Base-by-base conservation (phyloP, 1,140 invertebrate genomes). In the Tribolium castaneum region DNA sequence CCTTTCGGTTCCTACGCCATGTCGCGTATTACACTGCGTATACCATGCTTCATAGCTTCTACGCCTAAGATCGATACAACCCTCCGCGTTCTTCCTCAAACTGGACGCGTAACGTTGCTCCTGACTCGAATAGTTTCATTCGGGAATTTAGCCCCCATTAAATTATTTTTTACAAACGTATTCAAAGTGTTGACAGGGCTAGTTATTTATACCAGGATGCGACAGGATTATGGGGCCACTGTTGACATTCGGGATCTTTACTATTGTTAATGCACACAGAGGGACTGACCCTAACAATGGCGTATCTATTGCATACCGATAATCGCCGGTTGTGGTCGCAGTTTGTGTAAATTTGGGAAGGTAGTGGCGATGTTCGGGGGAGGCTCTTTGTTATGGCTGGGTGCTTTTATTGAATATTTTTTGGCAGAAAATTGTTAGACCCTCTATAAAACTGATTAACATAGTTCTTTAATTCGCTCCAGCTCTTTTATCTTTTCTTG, bases 11-110 rank as follows among this genome's bases (percentile, higher is more conserved):
- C 34, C 59, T 66, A 66, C 59, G 59, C 59, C 59, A 66, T 66
- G 59, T 66, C 59, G 59, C 59, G 59, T 39, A 66, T 66, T 66
- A 66, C 59, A 66, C 59, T 66, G 59, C 59, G 59, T 66, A 66
- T 66, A 62, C 56, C 30, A 62, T 62, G 56, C 56, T 59, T 59
- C 54, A 59, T 59, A 59, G 54, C 54, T 62, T 13, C 56, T 62
- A 62, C 56, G 56, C 56, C 56, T 62, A 66, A 66, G 59, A 66
- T 66, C 59, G 59, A 66, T 66, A 66, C 59, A 35, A 66, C 59
- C 59, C 59, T 66, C 59, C 12, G 25, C 59, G 59, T 66, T 66
- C 59, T 66, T 66, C 59, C 25, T 9, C n/a, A 39, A 13, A 66
- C 59, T 66, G 59, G 59, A 66, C 59, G 59, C 59, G 10, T 34